phyloP scores from a whole-genome alignment of 1,140 invertebrate genomes.

The Pseudobourletiella spinata region DNA sequence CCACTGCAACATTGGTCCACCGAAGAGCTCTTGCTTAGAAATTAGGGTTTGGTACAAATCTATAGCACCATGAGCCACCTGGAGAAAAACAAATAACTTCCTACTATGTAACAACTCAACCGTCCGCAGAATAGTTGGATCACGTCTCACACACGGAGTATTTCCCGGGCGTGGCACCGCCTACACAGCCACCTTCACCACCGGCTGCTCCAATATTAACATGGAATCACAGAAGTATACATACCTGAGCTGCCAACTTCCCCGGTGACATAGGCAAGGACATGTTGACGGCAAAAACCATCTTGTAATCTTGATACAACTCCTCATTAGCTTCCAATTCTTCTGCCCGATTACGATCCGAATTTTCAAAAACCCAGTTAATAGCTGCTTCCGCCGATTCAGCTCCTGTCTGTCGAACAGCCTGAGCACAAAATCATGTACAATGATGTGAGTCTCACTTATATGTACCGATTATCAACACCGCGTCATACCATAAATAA shows the following conservation, averaged over 20 bases:
- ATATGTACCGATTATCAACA: no score
- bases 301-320: slow-evolving; percentile 32
- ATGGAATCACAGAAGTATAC: neutral
- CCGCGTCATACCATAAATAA: no score
- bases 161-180: neutral
- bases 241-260: slow-evolving; percentile 36
- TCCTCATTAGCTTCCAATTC: neutral
- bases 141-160: neutral
- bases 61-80: slow-evolving; percentile 29
- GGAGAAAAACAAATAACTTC: neutral
- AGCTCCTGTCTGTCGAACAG: slow-evolving; percentile 32
- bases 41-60: slow-evolving; percentile 31
- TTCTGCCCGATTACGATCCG: neutral
- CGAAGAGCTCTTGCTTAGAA: slow-evolving; percentile 26
- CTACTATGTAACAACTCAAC: neutral
- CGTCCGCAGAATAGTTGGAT: neutral
- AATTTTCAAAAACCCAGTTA: slow-evolving; percentile 34
- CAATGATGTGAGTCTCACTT: neutral
- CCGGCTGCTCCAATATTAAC: neutral
- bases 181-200: neutral
- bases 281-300: slow-evolving; percentile 33
- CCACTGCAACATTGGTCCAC: slow-evolving; percentile 32
- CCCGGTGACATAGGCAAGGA: slow-evolving; percentile 32
- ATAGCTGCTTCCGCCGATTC: slow-evolving; percentile 32
- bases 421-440: slow-evolving; percentile 13